phyloP scores from a whole-genome alignment of 2,888 invertebrate species.

The Meandrusa payeni region DNA sequence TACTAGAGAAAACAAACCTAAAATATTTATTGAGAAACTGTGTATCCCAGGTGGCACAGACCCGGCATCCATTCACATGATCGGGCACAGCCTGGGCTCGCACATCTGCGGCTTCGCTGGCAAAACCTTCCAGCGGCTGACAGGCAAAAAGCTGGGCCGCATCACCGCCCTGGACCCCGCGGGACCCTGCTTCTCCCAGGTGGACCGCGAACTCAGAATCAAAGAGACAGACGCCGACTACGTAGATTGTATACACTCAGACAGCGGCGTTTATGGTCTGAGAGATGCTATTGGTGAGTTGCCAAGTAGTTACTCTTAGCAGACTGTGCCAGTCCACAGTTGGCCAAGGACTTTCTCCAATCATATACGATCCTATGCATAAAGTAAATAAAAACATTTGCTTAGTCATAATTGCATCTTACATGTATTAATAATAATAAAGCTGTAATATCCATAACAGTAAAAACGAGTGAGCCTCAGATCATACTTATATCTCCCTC shows the following conservation, averaged over 20 bases:
- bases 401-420: no score
- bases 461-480: no score
- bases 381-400: no score
- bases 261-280: slow-evolving; percentile 60
- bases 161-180: slow-evolving; percentile 67
- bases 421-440: no score
- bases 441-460: no score
- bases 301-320: no score
- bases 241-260: slow-evolving; percentile 61
- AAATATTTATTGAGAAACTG: no score
- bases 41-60: slow-evolving; percentile 47
- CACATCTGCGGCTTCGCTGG: slow-evolving; percentile 65
- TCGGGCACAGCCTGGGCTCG: slow-evolving; percentile 69
- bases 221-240: slow-evolving; percentile 50
- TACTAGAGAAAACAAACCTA: no score
- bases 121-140: slow-evolving; percentile 46
- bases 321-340: no score
- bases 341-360: no score
- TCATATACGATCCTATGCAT: no score
- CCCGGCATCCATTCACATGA: slow-evolving; percentile 52
- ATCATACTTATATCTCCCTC: no score
- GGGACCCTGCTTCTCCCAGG: slow-evolving; percentile 64
- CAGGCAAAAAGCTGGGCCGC: slow-evolving; percentile 48
- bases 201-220: slow-evolving; percentile 43
- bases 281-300: slow-evolving; percentile 50